Conservation (phyloP, 64 coral and sea anemone species). For the Porites lutea region DNA sequence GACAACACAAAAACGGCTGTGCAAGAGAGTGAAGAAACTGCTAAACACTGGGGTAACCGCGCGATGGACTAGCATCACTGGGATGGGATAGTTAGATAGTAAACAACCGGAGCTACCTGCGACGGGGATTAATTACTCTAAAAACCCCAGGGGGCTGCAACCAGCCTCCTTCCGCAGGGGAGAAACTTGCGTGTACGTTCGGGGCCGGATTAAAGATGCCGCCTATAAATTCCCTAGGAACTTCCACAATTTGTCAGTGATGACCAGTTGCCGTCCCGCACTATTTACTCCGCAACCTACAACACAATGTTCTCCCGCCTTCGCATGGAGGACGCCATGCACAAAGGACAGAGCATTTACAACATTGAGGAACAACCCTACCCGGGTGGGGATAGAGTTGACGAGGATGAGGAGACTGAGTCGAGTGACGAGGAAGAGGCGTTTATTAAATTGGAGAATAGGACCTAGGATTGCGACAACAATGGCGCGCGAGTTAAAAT, state of each 20-base stretch:
- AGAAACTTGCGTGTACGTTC: too few relatives aligned
- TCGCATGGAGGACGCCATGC: constrained; percentile 65
- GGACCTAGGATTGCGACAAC: neutral
- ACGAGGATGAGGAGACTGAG: constrained; percentile 41
- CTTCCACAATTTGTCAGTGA: constrained; percentile 34
- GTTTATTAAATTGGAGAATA: constrained; percentile 25
- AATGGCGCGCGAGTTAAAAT: too few relatives aligned
- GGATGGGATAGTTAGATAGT: too few relatives aligned
- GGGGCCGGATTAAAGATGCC: neutral
- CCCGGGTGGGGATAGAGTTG: constrained; percentile 21
- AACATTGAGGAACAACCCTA: constrained; percentile 46
- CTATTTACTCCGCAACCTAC: constrained; percentile 26
- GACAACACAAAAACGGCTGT: too few relatives aligned
- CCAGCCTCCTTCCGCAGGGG: too few relatives aligned
- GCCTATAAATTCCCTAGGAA: neutral
- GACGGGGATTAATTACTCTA: too few relatives aligned
- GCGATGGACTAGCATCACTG: too few relatives aligned
- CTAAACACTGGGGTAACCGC: too few relatives aligned
- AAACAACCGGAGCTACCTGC: too few relatives aligned
- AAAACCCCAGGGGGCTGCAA: too few relatives aligned
- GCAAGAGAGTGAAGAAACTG: too few relatives aligned
- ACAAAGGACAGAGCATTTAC: constrained; percentile 63
- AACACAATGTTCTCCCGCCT: constrained; percentile 54
- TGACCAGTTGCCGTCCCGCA: neutral
- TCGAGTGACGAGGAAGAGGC: constrained; percentile 61